Base-by-base conservation (phyloP, 2,113 vertebrate genomes). In the Grantiella picta region DNA sequence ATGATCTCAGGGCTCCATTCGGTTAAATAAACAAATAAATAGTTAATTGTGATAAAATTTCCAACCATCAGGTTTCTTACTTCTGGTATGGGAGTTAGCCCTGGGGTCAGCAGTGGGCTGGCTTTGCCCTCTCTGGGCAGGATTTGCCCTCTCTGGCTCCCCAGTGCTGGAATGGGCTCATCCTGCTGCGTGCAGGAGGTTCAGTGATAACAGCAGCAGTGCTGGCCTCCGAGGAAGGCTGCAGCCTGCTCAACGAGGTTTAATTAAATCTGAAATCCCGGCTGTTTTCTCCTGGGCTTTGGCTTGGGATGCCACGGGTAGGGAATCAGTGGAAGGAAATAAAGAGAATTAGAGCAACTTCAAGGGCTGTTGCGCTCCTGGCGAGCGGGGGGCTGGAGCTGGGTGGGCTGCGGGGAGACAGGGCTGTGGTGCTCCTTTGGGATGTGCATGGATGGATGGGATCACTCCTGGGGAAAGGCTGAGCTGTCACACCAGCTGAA, bases 191-290 rank as follows among this genome's bases (percentile, higher is more conserved):
- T 24, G 57, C 5, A 4, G 64, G 50, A 60, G 79, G 54, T 35
- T 94, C 19, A 0, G 47, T 0, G 27, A 29, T 24, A 84, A 29
- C 4, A 0, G 59, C 60, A 12, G 17, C 86, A 54, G 47, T 0
- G 1, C 69, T 0, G 2, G 85, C 85, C 63, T 66, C 28, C 0
- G 52, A 95, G 71, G 90, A 92, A 36, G 76, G 52, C 9, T 63
- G 72, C 68, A 83, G 92, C 89, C 90, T 63, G 80, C 94, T 94
- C 73, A 23, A n/a, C 6, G 4, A 94, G 75, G 79, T 63, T 94
- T 95, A 96, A 92, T 93, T 93, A 90, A 91, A 89, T 95, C 49
- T 80, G 92, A 94, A 96, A 89, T 93, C 61, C 90, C 0, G 15
- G 33, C 59, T 57, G 18, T 44, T 92, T 75, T 76, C 86, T 96